Evolutionary conservation across 2,888 invertebrate genomes (phyloP), one percentile per base, ranked within the genome.

Genomic region (Cosmopolites sordidus): DNA sequence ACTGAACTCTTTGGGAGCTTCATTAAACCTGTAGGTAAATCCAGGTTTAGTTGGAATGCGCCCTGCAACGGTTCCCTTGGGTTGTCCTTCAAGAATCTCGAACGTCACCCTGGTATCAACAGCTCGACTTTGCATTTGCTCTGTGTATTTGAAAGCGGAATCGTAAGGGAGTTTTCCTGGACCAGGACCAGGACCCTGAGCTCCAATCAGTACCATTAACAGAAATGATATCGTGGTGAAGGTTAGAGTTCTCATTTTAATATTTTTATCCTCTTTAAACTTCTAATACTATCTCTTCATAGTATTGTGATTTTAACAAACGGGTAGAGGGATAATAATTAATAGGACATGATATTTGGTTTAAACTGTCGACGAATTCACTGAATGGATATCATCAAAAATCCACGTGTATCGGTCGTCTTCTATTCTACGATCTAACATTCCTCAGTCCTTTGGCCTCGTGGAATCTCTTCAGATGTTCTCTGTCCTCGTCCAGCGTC

Each of bases 21-120:
- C 94, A 77, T 93, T 94, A 73, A 97, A 93, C 58, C 92, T 83
- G 72, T 96, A 97, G 0, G 89, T 90, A 72, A 93, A 94, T 56
- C 89, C 91, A 2, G 87, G 82, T 72, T 90, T 88, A 5, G 83
- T 88, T 22, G 92, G 92, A 64, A 97, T 93, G 64, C 80, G 81
- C 11, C 96, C 97, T 17, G 96, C 92, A 41, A 84, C 72, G 1
- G 90, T 90, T 40, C 91, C 92, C 53, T 83, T 80, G 6, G 90
- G 87, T 69, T 87, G 86, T 57, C 89, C 91, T 74, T 97, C 97
- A 52, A 82, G 79, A 58, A 95, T 86, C 68, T 89, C 87, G 66
- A 95, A 84, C 66, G 89, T 89, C 43, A 92, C 87, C 62, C 91
- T 80, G 37, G 90, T 91, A 72, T 92, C 91, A 56, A 90, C 91